Conservation (phyloP, 92 coral and sea anemone genomes). For the Epizoanthus ramosus region DNA sequence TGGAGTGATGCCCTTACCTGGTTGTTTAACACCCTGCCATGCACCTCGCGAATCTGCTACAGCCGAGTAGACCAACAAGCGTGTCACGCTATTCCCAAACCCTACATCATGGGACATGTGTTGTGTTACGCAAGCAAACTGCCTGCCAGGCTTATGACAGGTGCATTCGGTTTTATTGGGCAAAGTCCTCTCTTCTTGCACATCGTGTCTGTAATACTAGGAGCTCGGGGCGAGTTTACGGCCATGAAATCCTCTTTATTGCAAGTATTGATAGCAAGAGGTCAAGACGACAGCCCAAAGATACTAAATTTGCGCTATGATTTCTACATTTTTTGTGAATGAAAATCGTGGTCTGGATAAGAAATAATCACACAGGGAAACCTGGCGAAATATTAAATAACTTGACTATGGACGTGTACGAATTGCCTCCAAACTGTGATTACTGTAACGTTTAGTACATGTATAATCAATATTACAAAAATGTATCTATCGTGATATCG, state of each 20-base stretch:
- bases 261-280: too few species aligned
- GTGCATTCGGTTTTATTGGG: constrained; percentile 77
- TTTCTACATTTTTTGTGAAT: too few species aligned
- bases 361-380: too few species aligned
- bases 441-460: too few species aligned
- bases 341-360: too few species aligned
- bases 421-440: too few species aligned
- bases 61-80: constrained; percentile 14
- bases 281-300: too few species aligned
- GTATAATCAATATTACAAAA: too few species aligned
- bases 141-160: constrained; percentile 80
- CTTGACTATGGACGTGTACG: too few species aligned
- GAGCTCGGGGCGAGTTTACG: constrained; percentile 78
- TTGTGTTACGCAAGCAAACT: constrained; percentile 64
- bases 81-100: constrained; percentile 50
- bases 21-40: constrained; percentile 71
- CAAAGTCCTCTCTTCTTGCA: constrained; percentile 94
- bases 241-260: constrained; percentile 20
- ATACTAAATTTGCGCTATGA: too few species aligned
- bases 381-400: too few species aligned
- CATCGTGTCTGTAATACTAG: constrained; percentile 65
- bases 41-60: constrained; percentile 48
- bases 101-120: constrained; percentile 68
- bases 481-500: too few species aligned
- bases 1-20: constrained; percentile 66